phyloP scores from a whole-genome alignment of 1,140 invertebrate genomes.

The Parasteatoda tepidariorum region DNA sequence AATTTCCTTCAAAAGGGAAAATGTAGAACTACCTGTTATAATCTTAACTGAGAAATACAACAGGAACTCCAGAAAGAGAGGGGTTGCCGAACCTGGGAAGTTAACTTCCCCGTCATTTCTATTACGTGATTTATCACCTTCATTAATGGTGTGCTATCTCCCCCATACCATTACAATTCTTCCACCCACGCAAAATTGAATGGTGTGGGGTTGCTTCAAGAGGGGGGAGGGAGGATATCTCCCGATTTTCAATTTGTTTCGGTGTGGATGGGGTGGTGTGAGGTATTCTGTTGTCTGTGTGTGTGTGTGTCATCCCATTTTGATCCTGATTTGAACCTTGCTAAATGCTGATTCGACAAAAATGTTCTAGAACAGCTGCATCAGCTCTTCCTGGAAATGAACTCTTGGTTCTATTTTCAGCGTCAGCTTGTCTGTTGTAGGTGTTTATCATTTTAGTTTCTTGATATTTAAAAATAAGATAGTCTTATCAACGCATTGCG shows the following conservation, averaged over 20 bases:
- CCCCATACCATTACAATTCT: not conserved
- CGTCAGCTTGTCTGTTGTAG: too few species aligned
- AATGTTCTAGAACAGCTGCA: too few species aligned
- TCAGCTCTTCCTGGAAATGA: too few species aligned
- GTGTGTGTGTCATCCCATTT: too few species aligned
- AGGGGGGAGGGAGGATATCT: not conserved
- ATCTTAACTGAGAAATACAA: not conserved
- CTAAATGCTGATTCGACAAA: too few species aligned
- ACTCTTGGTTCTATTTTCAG: too few species aligned
- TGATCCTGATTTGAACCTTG: too few species aligned
- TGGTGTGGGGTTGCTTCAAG: not conserved
- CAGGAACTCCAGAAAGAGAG: not conserved
- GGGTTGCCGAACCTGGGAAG: not conserved
- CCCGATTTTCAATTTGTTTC: constrained; percentile 15
- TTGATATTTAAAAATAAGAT: too few species aligned
- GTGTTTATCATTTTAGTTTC: too few species aligned
- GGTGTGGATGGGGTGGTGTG: not conserved
- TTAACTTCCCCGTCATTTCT: constrained; percentile 22
- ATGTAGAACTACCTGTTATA: too few species aligned
- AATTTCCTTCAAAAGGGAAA: too few species aligned
- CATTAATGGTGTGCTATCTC: not conserved
- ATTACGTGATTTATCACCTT: constrained; percentile 41
- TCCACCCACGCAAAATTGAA: not conserved
- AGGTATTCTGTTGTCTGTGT: not conserved
- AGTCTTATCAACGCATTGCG: too few species aligned